Base-by-base conservation (phyloP, 2,888 invertebrate species). In the Pocota personata region DNA sequence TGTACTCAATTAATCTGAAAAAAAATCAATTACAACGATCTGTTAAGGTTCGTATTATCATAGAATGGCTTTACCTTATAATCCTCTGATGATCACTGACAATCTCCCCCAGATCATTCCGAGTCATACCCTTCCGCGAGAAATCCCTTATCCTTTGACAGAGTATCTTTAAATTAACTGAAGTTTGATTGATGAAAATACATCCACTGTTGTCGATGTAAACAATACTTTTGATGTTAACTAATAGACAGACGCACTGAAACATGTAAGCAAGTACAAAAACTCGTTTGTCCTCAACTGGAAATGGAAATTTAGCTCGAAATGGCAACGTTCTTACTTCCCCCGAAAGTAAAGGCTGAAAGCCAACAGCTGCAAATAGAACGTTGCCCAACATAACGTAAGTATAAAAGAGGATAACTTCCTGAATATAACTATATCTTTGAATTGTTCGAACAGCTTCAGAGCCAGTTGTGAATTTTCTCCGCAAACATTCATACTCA, bases 21-120 rank as follows among this genome's bases (percentile, higher is more conserved):
- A 10, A 10, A 43, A 10, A 27, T 10, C 1, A 58, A 14, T 8
- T 8, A 8, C n/a, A 10, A 7, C 0, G 10, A 7, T 1, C n/a
- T n/a, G n/a, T n/a, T n/a, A n/a, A n/a, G n/a, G n/a, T n/a, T n/a
- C n/a, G n/a, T n/a, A n/a, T n/a, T n/a, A n/a, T n/a, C n/a, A n/a
- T n/a, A n/a, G n/a, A n/a, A n/a, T n/a, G n/a, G n/a, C n/a, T n/a
- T 75, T 8, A 86, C 91, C 77, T 73, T 10, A 91, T 91, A 14
- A 91, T 88, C 32, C 89, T 88, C 83, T 91, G 91, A 88, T 91
- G 91, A 32, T 89, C 90, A 14, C 80, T 55, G 0, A 91, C 77
- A 1, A 89, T 66, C 5, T 82, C 78, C 3, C 88, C 69, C 32
- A 91, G 87, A 5, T 90, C 88, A 0, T 43, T n/a, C 30, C 87